phyloP scores from a whole-genome alignment of 2,888 invertebrate genomes.

The Drosophila incognita region DNA sequence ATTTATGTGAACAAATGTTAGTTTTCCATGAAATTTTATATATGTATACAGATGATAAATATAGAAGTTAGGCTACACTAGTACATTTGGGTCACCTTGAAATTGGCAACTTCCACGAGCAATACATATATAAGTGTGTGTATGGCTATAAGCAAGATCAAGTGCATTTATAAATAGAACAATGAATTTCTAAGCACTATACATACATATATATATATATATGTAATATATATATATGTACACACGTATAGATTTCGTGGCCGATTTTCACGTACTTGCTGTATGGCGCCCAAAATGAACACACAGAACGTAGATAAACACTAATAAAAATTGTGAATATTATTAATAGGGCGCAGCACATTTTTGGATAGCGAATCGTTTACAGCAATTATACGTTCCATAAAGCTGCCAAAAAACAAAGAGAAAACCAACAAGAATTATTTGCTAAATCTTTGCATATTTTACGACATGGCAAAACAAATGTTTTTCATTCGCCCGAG shows the following conservation, averaged over 20 bases:
- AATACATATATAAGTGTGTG: background rate
- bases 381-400: constrained; percentile 76
- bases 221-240: background rate
- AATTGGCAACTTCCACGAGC: constrained; percentile 34
- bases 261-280: constrained; percentile 27
- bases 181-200: constrained; percentile 27
- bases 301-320: constrained; percentile 71
- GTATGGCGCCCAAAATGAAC: constrained; percentile 67
- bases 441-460: constrained; percentile 65
- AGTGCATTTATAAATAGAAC: constrained; percentile 52
- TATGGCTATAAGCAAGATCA: constrained; percentile 47
- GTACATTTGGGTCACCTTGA: constrained; percentile 49
- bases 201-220: background rate
- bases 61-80: constrained; percentile 6
- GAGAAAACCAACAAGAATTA: constrained; percentile 29
- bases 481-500: constrained; percentile 70
- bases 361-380: constrained; percentile 65
- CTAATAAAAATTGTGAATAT: constrained; percentile 57
- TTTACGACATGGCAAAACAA: constrained; percentile 80
- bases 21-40: background rate
- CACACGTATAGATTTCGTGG: constrained; percentile 15
- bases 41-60: background rate
- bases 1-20: background rate
- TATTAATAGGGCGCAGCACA: constrained; percentile 71
- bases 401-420: constrained; percentile 69